phyloP scores from a whole-genome alignment of 2,888 invertebrate species.

The Orgyia antiqua region DNA sequence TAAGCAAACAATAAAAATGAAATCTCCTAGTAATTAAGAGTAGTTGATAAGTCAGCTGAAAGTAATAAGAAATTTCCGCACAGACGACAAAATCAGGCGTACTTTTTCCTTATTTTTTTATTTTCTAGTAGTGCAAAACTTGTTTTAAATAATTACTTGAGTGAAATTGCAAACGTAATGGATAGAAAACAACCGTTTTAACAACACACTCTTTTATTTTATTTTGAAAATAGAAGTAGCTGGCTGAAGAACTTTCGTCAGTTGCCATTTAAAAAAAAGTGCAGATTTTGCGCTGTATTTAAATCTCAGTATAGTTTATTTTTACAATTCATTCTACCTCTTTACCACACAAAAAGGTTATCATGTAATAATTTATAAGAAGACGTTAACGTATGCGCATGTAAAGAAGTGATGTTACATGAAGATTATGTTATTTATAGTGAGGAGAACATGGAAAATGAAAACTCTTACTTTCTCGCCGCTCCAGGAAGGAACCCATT shows the following conservation, averaged over 20 bases:
- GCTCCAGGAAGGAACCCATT: slow-evolving; percentile 44
- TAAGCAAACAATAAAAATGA: no score
- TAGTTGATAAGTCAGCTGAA: no score
- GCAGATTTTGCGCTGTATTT: slow-evolving; percentile 5
- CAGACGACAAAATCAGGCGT: not conserved
- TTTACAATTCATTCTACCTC: slow-evolving; percentile 18
- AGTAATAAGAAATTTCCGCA: not conserved
- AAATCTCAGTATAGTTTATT: slow-evolving; percentile 14
- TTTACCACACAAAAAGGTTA: slow-evolving; percentile 35
- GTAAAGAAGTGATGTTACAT: slow-evolving; percentile 31
- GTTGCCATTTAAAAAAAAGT: not conserved
- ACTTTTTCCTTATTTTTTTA: not conserved
- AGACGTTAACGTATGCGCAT: slow-evolving; percentile 44
- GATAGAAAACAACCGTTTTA: slow-evolving; percentile 3
- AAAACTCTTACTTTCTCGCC: slow-evolving; percentile 39
- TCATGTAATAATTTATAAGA: slow-evolving; percentile 34
- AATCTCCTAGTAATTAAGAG: no score
- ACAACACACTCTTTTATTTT: slow-evolving; percentile 1
- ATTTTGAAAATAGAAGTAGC: slow-evolving; percentile 1
- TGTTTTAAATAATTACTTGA: slow-evolving; percentile 14
- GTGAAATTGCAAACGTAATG: slow-evolving; percentile 5
- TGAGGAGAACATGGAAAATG: slow-evolving; percentile 43
- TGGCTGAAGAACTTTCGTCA: no score
- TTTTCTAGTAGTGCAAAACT: not conserved
- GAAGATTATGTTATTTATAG: slow-evolving; percentile 47